phyloP scores from a whole-genome alignment of 2,888 invertebrate species.

The Drosophila antonietae region DNA sequence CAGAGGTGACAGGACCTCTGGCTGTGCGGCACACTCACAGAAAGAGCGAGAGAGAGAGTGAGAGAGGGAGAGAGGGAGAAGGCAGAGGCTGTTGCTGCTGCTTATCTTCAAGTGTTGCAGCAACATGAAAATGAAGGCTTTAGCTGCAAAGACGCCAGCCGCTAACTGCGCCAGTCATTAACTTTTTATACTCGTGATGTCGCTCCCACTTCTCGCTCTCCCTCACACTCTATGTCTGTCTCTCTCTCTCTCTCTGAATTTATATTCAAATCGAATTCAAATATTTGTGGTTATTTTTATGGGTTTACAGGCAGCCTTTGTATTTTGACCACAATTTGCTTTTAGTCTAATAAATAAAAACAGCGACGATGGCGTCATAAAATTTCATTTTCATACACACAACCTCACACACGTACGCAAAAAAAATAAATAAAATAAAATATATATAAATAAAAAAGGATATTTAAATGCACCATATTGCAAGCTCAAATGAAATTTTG shows the following conservation, averaged over 20 bases:
- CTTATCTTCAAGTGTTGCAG: slow-evolving; percentile 73
- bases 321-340: slow-evolving; percentile 65
- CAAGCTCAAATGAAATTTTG: slow-evolving; percentile 76
- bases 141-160: slow-evolving; percentile 31
- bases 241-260: slow-evolving; percentile 15
- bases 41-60: too few species aligned
- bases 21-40: slow-evolving; percentile 7
- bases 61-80: background rate
- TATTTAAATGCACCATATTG: slow-evolving; percentile 75
- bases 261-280: slow-evolving; percentile 63
- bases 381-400: slow-evolving; percentile 56
- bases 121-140: slow-evolving; percentile 66
- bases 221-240: background rate
- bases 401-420: background rate
- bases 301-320: slow-evolving; percentile 27
- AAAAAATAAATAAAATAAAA: slow-evolving; percentile 19
- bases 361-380: slow-evolving; percentile 45
- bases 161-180: slow-evolving; percentile 70
- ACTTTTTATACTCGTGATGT: slow-evolving; percentile 53
- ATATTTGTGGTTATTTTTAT: slow-evolving; percentile 60
- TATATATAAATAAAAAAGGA: slow-evolving; percentile 36
- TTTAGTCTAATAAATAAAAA: slow-evolving; percentile 58
- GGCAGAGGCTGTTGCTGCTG: slow-evolving; percentile 20
- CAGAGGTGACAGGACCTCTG: slow-evolving; percentile 22
- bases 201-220: too few species aligned